phyloP scores from a whole-genome alignment of 2,888 invertebrate species.

The Stratiomys singularior region DNA sequence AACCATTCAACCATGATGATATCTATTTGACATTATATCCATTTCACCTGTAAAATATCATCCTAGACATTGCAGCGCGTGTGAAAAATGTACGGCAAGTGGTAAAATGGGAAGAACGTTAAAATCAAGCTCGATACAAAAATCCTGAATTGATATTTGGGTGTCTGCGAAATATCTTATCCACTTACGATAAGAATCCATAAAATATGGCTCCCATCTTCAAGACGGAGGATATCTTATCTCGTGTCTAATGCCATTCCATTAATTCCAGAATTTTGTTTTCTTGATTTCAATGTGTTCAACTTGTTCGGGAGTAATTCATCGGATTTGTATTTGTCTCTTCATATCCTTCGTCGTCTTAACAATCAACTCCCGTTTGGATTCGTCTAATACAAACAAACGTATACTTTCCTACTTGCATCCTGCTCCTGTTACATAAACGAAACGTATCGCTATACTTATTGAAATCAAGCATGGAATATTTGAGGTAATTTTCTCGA shows the following conservation, averaged over 20 bases:
- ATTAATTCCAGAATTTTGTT: constrained; percentile 37
- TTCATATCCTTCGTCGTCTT: background rate
- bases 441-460: background rate
- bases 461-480: constrained; percentile 40
- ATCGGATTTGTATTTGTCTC: constrained; percentile 14
- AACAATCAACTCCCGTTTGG: background rate
- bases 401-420: background rate
- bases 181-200: constrained; percentile 25
- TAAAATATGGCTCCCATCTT: constrained; percentile 9
- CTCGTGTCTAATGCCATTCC: constrained; percentile 30
- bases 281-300: constrained; percentile 23
- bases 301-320: constrained; percentile 23
- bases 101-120: background rate
- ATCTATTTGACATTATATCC: constrained; percentile 20
- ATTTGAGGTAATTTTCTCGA: constrained; percentile 36
- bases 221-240: constrained; percentile 14
- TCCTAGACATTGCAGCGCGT: constrained; percentile 2
- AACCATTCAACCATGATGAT: constrained; percentile 3
- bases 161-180: background rate
- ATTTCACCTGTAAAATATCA: constrained; percentile 12
- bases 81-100: background rate
- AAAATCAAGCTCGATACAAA: background rate
- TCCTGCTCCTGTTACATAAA: background rate
- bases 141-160: background rate
- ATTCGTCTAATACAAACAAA: no score